Conservation (phyloP, 2,797 vertebrate genomes). For the Hoplostethus mediterraneus region DNA sequence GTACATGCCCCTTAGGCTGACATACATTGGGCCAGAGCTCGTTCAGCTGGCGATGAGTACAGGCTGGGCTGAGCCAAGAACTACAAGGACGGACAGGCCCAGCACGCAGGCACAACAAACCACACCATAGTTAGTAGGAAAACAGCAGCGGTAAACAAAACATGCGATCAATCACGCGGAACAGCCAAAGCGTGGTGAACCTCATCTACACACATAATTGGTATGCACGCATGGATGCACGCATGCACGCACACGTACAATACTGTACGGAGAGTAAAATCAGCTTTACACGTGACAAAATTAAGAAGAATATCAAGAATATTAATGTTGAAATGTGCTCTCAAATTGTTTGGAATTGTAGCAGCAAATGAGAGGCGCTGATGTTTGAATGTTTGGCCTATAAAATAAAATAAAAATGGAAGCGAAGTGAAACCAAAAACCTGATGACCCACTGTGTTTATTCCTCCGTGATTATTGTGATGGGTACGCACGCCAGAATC, state of each 20-base stretch:
- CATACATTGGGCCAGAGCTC: conserved; percentile 50
- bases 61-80: conserved; percentile 45
- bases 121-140: conserved; percentile 4
- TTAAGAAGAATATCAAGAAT: background rate
- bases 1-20: conserved; percentile 56
- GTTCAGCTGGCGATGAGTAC: conserved; percentile 43
- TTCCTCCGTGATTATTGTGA: no score
- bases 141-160: conserved; percentile 1
- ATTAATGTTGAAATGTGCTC: no score
- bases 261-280: no score
- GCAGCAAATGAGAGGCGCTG: no score
- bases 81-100: conserved; percentile 21
- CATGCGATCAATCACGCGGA: background rate
- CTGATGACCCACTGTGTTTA: no score
- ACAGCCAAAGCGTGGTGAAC: conserved; percentile 5
- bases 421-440: no score
- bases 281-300: background rate
- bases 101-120: background rate
- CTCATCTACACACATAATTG: conserved; percentile 3
- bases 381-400: no score
- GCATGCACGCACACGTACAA: background rate
- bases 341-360: no score
- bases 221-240: background rate
- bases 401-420: no score
- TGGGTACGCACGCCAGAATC: no score